phyloP scores from a whole-genome alignment of 2,888 invertebrate genomes.

The Auanema freiburgensis region DNA sequence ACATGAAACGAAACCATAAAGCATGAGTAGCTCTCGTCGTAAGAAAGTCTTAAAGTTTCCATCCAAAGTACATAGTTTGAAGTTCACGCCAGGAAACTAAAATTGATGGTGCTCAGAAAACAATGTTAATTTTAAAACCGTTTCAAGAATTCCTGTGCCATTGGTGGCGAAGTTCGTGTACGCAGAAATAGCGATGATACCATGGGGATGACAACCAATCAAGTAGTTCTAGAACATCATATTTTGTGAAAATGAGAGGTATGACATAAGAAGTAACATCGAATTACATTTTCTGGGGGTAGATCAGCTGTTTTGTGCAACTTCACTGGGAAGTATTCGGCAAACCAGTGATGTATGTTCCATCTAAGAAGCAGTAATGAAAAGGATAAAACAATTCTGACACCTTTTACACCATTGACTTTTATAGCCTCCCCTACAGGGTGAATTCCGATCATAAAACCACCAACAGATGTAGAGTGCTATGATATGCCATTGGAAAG shows the following conservation, averaged over 20 bases:
- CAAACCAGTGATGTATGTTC: constrained; percentile 75
- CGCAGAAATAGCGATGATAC: constrained; percentile 80
- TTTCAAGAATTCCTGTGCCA: constrained; percentile 66
- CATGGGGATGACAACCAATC: constrained; percentile 84
- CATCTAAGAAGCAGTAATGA: constrained; percentile 20
- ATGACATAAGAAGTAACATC: not conserved
- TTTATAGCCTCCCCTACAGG: constrained; percentile 30
- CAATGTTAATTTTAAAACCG: constrained; percentile 1
- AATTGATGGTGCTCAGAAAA: not conserved
- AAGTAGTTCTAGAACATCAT: constrained; percentile 35
- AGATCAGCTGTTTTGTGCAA: constrained; percentile 82
- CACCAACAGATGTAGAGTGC: constrained; percentile 31
- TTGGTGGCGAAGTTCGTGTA: constrained; percentile 80
- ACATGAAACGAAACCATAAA: constrained; percentile 44
- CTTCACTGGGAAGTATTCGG: constrained; percentile 82
- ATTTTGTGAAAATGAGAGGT: not conserved
- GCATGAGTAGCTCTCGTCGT: constrained; percentile 65
- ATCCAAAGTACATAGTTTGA: constrained; percentile 35
- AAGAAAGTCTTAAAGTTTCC: constrained; percentile 34
- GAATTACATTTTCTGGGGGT: constrained; percentile 27
- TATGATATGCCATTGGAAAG: constrained; percentile 35
- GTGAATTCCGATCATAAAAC: constrained; percentile 30
- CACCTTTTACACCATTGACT: constrained; percentile 26
- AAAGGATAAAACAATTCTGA: not conserved
- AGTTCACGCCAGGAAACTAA: constrained; percentile 27